phyloP scores from a whole-genome alignment of 1,140 invertebrate species.

The Macrotrachela quadricornifera region DNA sequence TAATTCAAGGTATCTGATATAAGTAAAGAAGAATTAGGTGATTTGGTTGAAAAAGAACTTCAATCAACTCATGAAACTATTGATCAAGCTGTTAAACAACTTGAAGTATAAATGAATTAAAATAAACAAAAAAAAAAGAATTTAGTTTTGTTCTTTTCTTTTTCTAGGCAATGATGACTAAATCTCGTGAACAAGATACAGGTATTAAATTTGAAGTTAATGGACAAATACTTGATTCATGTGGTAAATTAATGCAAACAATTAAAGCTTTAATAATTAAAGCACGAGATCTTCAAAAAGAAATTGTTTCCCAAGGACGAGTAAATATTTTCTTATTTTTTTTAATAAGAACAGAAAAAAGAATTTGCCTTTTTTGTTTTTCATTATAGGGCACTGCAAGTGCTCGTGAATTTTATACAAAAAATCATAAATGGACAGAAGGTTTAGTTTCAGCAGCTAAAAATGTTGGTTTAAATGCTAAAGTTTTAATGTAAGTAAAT shows the following conservation, averaged over 20 bases:
- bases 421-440: constrained; percentile 95
- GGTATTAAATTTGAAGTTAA: constrained; percentile 90
- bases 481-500: constrained; percentile 61
- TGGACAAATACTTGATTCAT: constrained; percentile 82
- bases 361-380: background rate
- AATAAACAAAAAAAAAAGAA: too few species aligned
- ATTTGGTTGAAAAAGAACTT: constrained; percentile 66
- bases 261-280: constrained; percentile 69
- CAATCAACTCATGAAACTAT: constrained; percentile 52
- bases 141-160: too few species aligned
- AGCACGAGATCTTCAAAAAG: constrained; percentile 63
- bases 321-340: too few species aligned
- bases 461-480: constrained; percentile 78
- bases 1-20: constrained; percentile 24
- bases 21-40: constrained; percentile 34
- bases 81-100: constrained; percentile 32
- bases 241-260: constrained; percentile 72
- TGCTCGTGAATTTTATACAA: constrained; percentile 80
- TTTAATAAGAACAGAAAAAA: too few species aligned
- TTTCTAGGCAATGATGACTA: constrained; percentile 53
- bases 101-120: constrained; percentile 18
- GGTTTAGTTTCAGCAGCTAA: constrained; percentile 93
- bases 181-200: constrained; percentile 58
- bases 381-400: constrained; percentile 49
- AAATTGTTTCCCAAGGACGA: constrained; percentile 66